Evolutionary conservation across 2,888 invertebrate genomes (phyloP), one percentile per base, ranked within the genome.

Genomic region (Gymnosoma rotundatum): DNA sequence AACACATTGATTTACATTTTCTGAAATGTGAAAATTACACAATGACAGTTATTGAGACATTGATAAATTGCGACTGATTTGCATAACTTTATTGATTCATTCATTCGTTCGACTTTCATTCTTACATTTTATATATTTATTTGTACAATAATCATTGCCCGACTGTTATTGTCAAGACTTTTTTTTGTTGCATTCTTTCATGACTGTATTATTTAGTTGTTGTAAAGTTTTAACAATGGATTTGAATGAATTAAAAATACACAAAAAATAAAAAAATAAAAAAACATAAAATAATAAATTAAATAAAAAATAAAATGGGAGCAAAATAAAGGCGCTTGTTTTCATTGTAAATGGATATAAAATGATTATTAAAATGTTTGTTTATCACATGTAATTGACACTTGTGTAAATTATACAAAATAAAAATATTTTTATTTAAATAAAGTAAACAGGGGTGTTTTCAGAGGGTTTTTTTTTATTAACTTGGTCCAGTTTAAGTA

Each of bases 11-110:
- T 80, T 84, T 84, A 79, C 76, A 83, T 80, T 80, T 85, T 85
- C 69, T 83, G 79, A 85, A 85, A 85, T 86, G 86, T 86, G 86
- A 84, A 82, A 86, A 86, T 86, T 83, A 84, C 86, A 86, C 79
- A 82, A 73, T 84, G 86, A 84, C 86, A 86, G 86, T 76, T 81
- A 86, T 84, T 80, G 84, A 84, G 84, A 78, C 85, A 73, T 84
- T 84, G 84, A 84, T 84, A 84, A 84, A 84, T 84, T 84, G 84
- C 78, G 81, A 84, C 70, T 78, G 84, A 84, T 84, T 84, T 84
- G 81, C 78, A 84, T 84, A 84, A 84, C 81, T 81, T 81, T 70
- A 78, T 84, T 81, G 81, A 84, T 78, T 72, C 70, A 69, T 63
- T 20, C 64, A 70, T 64, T 76, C 63, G 36, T 63, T 73, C 32